Evolutionary conservation across 2,113 vertebrate genomes (phyloP).

Genomic region (Pandion haliaetus): DNA sequence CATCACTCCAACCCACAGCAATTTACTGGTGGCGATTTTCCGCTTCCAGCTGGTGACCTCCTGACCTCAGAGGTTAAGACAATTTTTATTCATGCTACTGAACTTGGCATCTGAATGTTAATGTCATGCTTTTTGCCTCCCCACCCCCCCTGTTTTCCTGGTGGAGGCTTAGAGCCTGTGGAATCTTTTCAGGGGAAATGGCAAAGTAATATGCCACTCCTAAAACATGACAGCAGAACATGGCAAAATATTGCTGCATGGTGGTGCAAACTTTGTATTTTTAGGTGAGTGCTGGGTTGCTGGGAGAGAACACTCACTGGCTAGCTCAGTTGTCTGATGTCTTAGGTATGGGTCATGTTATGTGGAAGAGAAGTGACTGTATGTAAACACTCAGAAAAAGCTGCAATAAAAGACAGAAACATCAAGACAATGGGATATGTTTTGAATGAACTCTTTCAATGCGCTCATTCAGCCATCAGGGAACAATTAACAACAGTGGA

Average conservation of each 20-base stretch:
- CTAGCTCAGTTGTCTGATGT: not conserved
- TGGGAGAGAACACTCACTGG: not conserved
- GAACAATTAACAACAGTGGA: not conserved
- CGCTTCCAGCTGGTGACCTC: constrained; percentile 67
- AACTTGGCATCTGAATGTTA: constrained; percentile 68
- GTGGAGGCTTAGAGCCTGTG: not conserved
- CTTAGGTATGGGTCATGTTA: not conserved
- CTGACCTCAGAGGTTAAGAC: constrained; percentile 60
- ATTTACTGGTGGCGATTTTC: constrained; percentile 69
- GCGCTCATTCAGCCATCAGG: not conserved
- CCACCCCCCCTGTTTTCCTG: not conserved
- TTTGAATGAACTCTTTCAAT: not conserved
- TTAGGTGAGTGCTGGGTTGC: not conserved
- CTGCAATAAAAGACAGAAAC: not conserved
- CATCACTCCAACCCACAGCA: constrained; percentile 56
- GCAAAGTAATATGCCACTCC: not conserved
- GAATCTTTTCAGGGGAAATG: constrained; percentile 7
- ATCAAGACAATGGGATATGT: not conserved
- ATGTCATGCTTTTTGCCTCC: constrained; percentile 11
- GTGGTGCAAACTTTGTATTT: not conserved
- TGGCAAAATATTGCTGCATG: not conserved
- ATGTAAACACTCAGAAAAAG: not conserved
- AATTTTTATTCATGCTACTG: constrained; percentile 69
- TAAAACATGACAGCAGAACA: not conserved
- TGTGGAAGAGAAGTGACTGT: not conserved